A percentile compares a stretch with the other conserved stretches of the same genome.
Evolutionary conservation across 2,888 invertebrate genomes (phyloP).

Genomic region (Chrysolina americana): DNA sequence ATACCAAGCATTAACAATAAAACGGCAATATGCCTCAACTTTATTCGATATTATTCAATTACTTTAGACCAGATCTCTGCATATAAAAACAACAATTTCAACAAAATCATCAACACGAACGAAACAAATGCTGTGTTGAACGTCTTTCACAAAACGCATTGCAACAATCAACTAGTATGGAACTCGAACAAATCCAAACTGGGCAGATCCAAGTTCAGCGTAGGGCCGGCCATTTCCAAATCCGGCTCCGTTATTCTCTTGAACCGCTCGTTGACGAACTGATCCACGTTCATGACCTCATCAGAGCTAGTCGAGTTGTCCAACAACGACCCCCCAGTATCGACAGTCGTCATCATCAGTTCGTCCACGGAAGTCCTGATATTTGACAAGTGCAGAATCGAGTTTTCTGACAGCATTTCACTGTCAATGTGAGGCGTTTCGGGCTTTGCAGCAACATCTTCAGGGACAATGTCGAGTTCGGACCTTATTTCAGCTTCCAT

Average conservation of each 20-base stretch:
- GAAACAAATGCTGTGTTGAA: too few species aligned
- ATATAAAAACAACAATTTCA: too few species aligned
- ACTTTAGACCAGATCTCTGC: too few species aligned
- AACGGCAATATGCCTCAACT: too few species aligned
- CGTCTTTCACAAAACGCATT: too few species aligned
- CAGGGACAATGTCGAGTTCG: conserved; percentile 22
- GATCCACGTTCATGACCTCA: conserved; percentile 69
- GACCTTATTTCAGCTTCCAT: conserved; percentile 25
- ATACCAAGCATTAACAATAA: too few species aligned
- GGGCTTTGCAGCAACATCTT: conserved; percentile 26
- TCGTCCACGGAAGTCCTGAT: conserved; percentile 61
- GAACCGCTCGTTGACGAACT: conserved; percentile 68
- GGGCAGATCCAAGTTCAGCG: conserved; percentile 64
- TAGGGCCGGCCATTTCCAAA: conserved; percentile 57
- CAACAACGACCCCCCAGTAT: conserved; percentile 60
- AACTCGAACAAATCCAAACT: conserved; percentile 66
- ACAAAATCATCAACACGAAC: too few species aligned
- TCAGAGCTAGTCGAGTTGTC: conserved; percentile 67
- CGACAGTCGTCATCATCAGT: conserved; percentile 62
- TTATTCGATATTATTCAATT: too few species aligned
- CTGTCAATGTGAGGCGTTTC: conserved; percentile 33
- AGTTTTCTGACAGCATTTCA: conserved; percentile 59
- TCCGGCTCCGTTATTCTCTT: conserved; percentile 67
- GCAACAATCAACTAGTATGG: conserved; percentile 57
- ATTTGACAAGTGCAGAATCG: conserved; percentile 57